Evolutionary conservation across 2,113 vertebrate genomes (phyloP).

Genomic region (Leiothrix lutea): DNA sequence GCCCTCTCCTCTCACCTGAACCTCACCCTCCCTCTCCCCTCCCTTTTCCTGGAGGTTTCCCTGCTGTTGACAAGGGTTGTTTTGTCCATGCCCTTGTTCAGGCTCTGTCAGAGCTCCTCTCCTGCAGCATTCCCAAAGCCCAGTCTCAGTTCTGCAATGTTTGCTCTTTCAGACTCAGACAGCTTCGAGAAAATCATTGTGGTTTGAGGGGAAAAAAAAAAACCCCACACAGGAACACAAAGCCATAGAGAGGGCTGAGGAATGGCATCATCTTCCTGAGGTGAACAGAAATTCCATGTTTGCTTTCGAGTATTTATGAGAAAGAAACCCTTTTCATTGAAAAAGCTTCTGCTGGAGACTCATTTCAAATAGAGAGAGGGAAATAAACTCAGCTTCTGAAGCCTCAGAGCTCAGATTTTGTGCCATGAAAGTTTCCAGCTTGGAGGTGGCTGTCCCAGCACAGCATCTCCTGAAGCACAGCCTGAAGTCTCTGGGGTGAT

Average conservation of each 20-base stretch:
- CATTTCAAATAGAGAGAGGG: neutral
- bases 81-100: constrained; percentile 22
- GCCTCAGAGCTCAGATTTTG: neutral
- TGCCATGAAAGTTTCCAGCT: neutral
- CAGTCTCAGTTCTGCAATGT: constrained; percentile 48
- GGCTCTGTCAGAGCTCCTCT: neutral
- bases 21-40: neutral
- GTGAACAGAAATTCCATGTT: neutral
- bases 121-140: neutral
- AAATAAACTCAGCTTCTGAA: neutral
- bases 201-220: neutral
- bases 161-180: neutral
- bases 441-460: neutral
- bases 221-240: neutral
- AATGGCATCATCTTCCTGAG: neutral
- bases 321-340: constrained; percentile 29
- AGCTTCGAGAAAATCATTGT: neutral
- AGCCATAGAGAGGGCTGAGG: neutral
- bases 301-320: neutral
- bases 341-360: neutral
- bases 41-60: neutral
- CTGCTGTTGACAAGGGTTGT: neutral
- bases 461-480: neutral
- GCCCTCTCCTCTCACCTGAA: neutral
- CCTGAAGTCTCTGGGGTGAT: neutral